Evolutionary conservation across 2,797 vertebrate genomes (phyloP).

Genomic region (Neopelma chrysocephalum): DNA sequence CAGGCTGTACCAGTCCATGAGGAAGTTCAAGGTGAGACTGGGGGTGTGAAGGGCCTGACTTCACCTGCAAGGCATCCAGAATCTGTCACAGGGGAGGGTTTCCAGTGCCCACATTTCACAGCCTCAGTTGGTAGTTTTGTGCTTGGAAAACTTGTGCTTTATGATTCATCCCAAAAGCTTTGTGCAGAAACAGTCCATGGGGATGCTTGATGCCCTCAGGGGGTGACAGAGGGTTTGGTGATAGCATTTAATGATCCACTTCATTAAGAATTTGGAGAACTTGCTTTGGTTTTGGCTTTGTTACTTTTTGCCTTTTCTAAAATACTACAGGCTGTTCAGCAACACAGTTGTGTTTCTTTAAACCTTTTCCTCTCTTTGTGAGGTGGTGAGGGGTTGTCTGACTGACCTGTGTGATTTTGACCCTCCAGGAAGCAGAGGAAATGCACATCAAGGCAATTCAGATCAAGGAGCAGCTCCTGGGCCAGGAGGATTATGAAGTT

Average conservation of each 20-base stretch:
- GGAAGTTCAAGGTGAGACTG: conserved; percentile 93
- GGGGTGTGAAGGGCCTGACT: background rate
- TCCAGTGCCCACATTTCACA: rapidly evolving
- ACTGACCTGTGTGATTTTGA: background rate
- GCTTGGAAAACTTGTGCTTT: background rate
- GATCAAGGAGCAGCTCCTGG: conserved; percentile 99
- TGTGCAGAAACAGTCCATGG: rapidly evolving
- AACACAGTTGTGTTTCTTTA: rapidly evolving
- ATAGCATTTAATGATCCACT: background rate
- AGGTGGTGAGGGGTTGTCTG: background rate
- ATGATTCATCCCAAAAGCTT: background rate
- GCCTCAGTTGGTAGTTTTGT: background rate
- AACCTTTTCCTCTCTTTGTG: background rate
- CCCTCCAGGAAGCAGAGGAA: conserved; percentile 94
- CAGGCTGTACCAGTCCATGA: conserved; percentile 98
- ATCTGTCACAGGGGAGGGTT: background rate
- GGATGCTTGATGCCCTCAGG: background rate
- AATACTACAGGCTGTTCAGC: background rate
- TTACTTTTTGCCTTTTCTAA: background rate
- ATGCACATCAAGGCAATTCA: conserved; percentile 99
- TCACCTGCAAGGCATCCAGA: rapidly evolving
- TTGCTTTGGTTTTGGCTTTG: background rate
- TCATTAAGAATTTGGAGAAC: background rate
- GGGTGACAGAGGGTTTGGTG: background rate
- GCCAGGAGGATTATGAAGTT: conserved; percentile 98